Conservation (phyloP, 1,140 invertebrate species). For the Coptotermes formosanus region DNA sequence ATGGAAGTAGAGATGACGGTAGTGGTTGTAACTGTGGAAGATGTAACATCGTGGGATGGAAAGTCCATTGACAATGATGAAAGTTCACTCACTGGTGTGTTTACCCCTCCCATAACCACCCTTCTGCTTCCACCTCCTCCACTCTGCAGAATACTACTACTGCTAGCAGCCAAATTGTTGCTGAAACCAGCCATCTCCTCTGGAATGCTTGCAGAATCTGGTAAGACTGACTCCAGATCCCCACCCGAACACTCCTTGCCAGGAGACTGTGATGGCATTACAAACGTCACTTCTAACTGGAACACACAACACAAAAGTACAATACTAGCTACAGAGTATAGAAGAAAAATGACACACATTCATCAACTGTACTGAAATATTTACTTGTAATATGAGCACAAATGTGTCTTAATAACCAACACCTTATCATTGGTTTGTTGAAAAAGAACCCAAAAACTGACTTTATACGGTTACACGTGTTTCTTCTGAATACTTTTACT, state of each 20-base stretch:
- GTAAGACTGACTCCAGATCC: conserved; percentile 76
- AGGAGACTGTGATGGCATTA: conserved; percentile 77
- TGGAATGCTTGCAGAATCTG: conserved; percentile 76
- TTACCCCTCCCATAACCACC: conserved; percentile 27
- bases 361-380: no score
- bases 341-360: no score
- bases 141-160: not conserved
- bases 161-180: conserved; percentile 15
- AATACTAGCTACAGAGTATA: not conserved
- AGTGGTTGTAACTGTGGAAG: not conserved
- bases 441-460: no score
- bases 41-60: conserved; percentile 33
- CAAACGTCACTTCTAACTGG: conserved; percentile 74
- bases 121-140: not conserved
- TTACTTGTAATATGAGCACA: no score
- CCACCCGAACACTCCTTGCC: conserved; percentile 72
- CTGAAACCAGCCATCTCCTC: conserved; percentile 53
- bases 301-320: conserved; percentile 1
- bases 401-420: no score
- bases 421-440: no score
- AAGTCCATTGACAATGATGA: conserved; percentile 47
- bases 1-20: not conserved
- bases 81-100: conserved; percentile 47
- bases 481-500: no score
- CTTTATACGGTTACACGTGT: no score